Base-by-base conservation (phyloP, 2,888 invertebrate species). In the Catotricha subobsoleta region DNA sequence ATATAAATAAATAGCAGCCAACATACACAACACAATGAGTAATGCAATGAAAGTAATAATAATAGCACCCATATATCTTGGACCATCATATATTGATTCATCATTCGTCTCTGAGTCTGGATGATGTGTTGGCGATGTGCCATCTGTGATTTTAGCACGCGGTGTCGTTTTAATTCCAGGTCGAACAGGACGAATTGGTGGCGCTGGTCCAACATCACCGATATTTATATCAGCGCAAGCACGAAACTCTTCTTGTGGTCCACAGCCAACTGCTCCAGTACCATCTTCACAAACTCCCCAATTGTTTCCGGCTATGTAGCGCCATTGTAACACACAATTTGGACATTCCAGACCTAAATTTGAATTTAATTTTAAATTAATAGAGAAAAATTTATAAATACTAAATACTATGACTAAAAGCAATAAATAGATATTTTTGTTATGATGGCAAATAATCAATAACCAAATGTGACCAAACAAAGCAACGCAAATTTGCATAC, bases 251-350 rank as follows among this genome's bases (percentile, higher is more conserved):
- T 88, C 88, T 55, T 88, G 88, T 0, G 80, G 80, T 0, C 88
- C 88, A 54, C 88, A 88, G 0, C 88, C 88, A 1, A 88, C 78
- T 0, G 77, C 78, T 25, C 79, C 82, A 36, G 72, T 74, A 0
- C 79, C 80, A 52, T 80, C 74, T 1, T 67, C 67, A 52, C 81
- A 81, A 12, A 66, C 68, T 1, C 83, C 83, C 84, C 84, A 86
- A 55, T 82, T 83, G 54, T 84, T 84, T 3, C 80, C 86, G 34
- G 88, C 86, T 42, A 82, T 69, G 59, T 90, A 90, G 49, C 79
- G 71, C 90, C 90, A 90, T 55, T 90, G 90, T 43, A 90, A 64
- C 3, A 90, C 73, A 55, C 90, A 90, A 56, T 84, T 84, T 10
- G 70, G 61, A 57, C 90, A 90, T 35, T 75, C 72, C 13, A 84